Percentiles rank a stretch among this genome's conserved stretches.
Evolutionary conservation across 2,888 invertebrate species (phyloP).

Genomic region (Ctena decussata): DNA sequence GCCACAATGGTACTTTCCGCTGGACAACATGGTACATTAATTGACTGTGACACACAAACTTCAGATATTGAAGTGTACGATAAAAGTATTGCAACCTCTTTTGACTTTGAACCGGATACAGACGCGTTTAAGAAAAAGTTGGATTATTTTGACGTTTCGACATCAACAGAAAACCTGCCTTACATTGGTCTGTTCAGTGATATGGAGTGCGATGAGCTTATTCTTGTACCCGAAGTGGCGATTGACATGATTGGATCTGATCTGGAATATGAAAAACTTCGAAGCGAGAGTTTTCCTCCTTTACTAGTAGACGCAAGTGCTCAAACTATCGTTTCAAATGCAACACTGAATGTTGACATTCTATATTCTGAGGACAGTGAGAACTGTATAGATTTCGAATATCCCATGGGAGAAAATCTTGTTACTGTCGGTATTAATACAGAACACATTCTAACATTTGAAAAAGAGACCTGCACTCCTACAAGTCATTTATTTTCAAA

Average conservation of each 20-base stretch:
- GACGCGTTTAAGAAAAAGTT: conserved; percentile 53
- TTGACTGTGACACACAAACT: conserved; percentile 74
- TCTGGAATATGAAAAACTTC: conserved; percentile 75
- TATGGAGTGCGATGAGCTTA: conserved; percentile 81
- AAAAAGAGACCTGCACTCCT: conserved; percentile 81
- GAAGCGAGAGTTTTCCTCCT: conserved; percentile 73
- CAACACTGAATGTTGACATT: conserved; percentile 41
- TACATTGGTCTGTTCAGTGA: conserved; percentile 83
- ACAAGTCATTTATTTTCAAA: conserved; percentile 75
- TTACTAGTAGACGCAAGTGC: conserved; percentile 73
- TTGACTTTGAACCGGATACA: conserved; percentile 67
- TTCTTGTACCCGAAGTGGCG: conserved; percentile 76
- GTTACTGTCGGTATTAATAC: conserved; percentile 80
- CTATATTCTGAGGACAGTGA: conserved; percentile 39
- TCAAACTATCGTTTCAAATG: conserved; percentile 70
- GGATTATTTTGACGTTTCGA: conserved; percentile 74
- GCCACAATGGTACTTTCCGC: conserved; percentile 77
- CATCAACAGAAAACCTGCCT: conserved; percentile 82
- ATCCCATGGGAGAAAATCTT: conserved; percentile 53
- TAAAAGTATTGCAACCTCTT: conserved; percentile 75
- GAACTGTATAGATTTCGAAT: conserved; percentile 27
- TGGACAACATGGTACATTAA: conserved; percentile 51
- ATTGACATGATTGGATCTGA: conserved; percentile 61
- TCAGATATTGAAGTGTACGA: conserved; percentile 66
- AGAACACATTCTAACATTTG: conserved; percentile 75